Evolutionary conservation across 2,113 vertebrate genomes (phyloP), one percentile per base, ranked within the genome.

Genomic region (Oreochromis aureus): DNA sequence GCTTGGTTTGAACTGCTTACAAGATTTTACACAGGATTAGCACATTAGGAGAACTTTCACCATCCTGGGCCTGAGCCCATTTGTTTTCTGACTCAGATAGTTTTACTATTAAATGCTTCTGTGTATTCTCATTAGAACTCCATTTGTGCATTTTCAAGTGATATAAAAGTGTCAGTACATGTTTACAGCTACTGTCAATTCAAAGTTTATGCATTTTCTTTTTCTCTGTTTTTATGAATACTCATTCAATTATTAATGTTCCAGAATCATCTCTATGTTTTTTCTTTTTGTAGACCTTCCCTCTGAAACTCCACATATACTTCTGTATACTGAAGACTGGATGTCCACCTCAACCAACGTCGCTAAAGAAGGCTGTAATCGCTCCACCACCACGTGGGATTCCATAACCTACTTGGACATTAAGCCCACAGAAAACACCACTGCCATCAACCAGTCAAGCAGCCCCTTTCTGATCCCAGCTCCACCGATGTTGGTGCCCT

Each of bases 401-500:
- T 41, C 92, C 8, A 81, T 86, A 13, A 86, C 89, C 44, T 34
- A 92, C 5, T 86, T 61, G 3, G 86, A 93, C 5, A 18, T 87
- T 54, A 92, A 73, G 73, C 85, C 90, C 51, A 80, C 88, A 32
- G 88, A 89, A 83, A 96, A 94, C 89, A 36, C 58, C 89, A 91
- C 92, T 84, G 80, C 83, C 91, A 66, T 55, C 2, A 97, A 97
- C 90, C 91, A 94, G 10, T 95, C 96, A 8, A 79, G 82, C 82
- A 86, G 13, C 84, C 55, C 93, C 63, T n/a, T 92, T 54, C 82
- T 94, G 86, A 79, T 94, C 41, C 91, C 94, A 10, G 90, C 93
- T 55, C 93, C 92, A 24, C 96, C 95, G 18, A 96, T 98, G 94
- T 93, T 98, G 86, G 95, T 98, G 85, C 96, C 95, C 2, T 91